Conservation (phyloP, 1,140 invertebrate species). For the Microplitis demolitor region DNA sequence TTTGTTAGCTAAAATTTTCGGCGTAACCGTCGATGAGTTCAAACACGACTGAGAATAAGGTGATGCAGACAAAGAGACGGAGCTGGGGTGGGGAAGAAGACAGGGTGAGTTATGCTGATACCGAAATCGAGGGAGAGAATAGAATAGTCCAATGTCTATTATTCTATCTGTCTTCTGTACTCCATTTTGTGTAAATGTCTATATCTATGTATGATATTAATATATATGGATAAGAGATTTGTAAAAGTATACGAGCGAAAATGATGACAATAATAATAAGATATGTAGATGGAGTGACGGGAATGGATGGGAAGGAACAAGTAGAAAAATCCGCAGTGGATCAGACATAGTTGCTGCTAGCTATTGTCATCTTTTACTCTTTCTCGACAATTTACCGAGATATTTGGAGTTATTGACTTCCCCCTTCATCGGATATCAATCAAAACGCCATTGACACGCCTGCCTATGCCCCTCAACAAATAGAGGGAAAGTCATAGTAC, state of each 20-base stretch:
- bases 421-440: constrained; percentile 42
- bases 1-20: constrained; percentile 17
- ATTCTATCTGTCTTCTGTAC: too few relatives aligned
- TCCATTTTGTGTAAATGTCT: background rate
- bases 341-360: constrained; percentile 11
- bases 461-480: constrained; percentile 26
- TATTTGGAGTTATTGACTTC: constrained; percentile 43
- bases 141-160: background rate
- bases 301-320: background rate
- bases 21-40: constrained; percentile 12
- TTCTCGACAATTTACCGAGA: constrained; percentile 32
- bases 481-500: constrained; percentile 27
- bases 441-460: constrained; percentile 41
- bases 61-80: constrained; percentile 1
- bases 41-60: background rate
- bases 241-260: background rate
- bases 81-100: background rate
- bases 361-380: constrained; percentile 2
- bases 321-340: constrained; percentile 9
- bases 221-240: background rate
- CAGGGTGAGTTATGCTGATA: constrained; percentile 31
- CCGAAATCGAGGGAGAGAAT: constrained; percentile 16
- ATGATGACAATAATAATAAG: background rate
- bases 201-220: background rate
- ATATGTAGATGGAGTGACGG: background rate